Evolutionary conservation across 2,113 vertebrate genomes (phyloP), one percentile per base, ranked within the genome.

Genomic region (Egretta garzetta): DNA sequence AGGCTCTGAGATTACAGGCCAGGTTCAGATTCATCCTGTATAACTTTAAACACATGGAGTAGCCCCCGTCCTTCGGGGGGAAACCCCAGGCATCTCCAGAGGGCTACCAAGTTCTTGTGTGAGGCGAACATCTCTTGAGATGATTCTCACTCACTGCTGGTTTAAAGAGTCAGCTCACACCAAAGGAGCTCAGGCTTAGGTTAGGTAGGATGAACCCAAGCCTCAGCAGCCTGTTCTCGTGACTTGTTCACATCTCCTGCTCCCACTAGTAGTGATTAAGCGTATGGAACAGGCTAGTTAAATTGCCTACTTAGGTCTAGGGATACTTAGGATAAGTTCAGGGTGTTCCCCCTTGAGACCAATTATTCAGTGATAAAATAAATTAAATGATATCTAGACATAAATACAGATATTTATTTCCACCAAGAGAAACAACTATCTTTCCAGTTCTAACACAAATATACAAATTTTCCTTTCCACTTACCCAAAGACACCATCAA

Each of bases 311-410:
- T 39, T 49, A 71, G 28, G 24, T 73, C 67, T 63, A 92, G 9
- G 41, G 20, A 63, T 47, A 77, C 37, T 60, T 37, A 41, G 32
- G 32, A 64, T 4, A 86, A 33, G 22, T 64, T 80, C 87, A 83
- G 59, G 30, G n/a, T 67, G 33, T 45, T 94, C 14, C 19, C 76
- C 63, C 47, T 87, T 41, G 12, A 71, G 60, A 84, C 30, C 41
- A 83, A 73, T 47, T 63, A 82, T 76, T 53, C 23, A 4, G 20
- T 39, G 85, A 80, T 39, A 60, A 95, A 94, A 94, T 97, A 97
- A 95, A 96, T 97, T 95, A 89, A 83, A 87, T 28, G 4, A 10
- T 70, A 84, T 33, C 30, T 80, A 93, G 94, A 91, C 74, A 95
- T 91, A 95, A 63, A 96, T 77, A 85, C 27, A 82, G 75, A 15